Evolutionary conservation across 1,140 invertebrate species (phyloP).

Genomic region (Pomacea maculata): DNA sequence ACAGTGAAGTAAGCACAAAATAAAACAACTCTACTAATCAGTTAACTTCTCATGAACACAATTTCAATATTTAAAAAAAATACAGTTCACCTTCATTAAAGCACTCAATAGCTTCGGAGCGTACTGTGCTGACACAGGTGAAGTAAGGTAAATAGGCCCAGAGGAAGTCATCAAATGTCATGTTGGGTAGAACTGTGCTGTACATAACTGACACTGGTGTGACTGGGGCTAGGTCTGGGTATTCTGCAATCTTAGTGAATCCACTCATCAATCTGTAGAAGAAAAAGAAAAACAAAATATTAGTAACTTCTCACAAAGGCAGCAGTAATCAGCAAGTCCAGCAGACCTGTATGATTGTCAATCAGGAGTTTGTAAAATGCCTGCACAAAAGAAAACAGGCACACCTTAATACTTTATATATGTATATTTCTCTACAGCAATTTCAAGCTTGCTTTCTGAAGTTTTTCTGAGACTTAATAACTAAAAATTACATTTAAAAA

Average conservation of each 20-base stretch:
- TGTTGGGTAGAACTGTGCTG: slow-evolving; percentile 20
- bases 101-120: slow-evolving; percentile 19
- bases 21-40: neutral
- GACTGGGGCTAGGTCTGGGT: slow-evolving; percentile 12
- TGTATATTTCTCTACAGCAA: no score
- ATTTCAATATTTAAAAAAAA: neutral
- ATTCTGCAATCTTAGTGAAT: slow-evolving; percentile 39
- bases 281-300: no score
- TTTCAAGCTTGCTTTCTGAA: no score
- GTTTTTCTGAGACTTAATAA: no score
- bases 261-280: slow-evolving; percentile 22
- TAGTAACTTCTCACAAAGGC: no score
- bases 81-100: slow-evolving; percentile 29
- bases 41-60: neutral
- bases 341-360: no score
- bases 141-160: slow-evolving; percentile 24
- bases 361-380: no score
- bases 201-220: slow-evolving; percentile 42
- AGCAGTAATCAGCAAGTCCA: no score
- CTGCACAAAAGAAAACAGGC: no score
- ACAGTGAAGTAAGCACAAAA: neutral
- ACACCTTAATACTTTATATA: no score
- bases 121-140: slow-evolving; percentile 29
- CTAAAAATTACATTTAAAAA: no score
- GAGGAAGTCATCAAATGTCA: slow-evolving; percentile 13